These are phyloP conservation scores for Drosophila flavopinicola DNA, from an alignment of 2,888 invertebrate genomes.

Conservation along the genomic window DNA sequence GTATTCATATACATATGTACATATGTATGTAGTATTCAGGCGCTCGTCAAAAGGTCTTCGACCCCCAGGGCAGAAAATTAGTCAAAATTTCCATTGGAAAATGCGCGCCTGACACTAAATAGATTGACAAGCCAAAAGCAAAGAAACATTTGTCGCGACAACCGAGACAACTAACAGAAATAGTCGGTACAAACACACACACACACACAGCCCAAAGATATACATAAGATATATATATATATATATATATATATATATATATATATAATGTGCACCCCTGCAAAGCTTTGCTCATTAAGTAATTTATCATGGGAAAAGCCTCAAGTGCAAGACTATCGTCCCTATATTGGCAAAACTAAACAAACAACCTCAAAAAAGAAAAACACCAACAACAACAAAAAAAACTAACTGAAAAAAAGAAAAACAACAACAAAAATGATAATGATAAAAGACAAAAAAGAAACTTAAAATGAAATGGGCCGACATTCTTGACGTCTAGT, in stretches of 20 bases:
- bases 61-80: slow-evolving; percentile 60
- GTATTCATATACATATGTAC: not conserved
- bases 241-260: slow-evolving; percentile 10
- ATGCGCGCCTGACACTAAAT: slow-evolving; percentile 46
- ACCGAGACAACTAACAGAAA: slow-evolving; percentile 51
- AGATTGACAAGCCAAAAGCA: slow-evolving; percentile 62
- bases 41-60: slow-evolving; percentile 58
- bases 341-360: slow-evolving; percentile 34
- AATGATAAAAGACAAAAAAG: slow-evolving; percentile 4
- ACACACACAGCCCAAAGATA: slow-evolving; percentile 8
- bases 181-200: slow-evolving; percentile 46
- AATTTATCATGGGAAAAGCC: slow-evolving; percentile 54
- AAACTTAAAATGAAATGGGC: slow-evolving; percentile 27
- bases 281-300: slow-evolving; percentile 60
- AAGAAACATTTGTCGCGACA: slow-evolving; percentile 55
- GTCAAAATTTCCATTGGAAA: slow-evolving; percentile 66
- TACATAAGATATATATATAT: slow-evolving; percentile 19
- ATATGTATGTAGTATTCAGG: not conserved
- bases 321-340: slow-evolving; percentile 38
- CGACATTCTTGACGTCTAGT: slow-evolving; percentile 21
- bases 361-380: not conserved
- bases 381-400: not conserved
- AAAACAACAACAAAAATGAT: slow-evolving; percentile 12
- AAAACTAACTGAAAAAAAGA: not conserved
- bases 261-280: slow-evolving; percentile 30